phyloP scores from a whole-genome alignment of 2,113 vertebrate genomes.

The Heterotis niloticus region DNA sequence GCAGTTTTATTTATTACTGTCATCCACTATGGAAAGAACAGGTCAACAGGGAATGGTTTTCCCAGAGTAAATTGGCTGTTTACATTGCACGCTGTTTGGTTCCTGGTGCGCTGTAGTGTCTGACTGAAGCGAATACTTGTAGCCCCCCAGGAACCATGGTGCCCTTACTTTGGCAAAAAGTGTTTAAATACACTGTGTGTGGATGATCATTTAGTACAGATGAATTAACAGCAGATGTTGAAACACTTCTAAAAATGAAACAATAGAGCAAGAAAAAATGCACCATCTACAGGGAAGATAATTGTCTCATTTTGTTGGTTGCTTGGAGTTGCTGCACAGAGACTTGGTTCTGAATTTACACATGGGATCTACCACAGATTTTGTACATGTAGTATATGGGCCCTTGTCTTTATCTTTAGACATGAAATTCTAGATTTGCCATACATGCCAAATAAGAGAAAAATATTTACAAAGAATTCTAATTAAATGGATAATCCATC shows the following conservation, averaged over 20 bases:
- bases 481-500: no score
- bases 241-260: not conserved
- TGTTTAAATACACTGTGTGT: no score
- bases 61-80: not conserved
- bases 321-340: not conserved
- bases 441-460: no score
- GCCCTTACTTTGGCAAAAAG: no score
- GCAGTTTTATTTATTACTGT: conserved; percentile 15
- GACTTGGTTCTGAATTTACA: no score
- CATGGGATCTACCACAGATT: no score
- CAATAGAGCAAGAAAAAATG: no score
- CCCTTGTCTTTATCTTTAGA: no score
- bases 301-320: not conserved
- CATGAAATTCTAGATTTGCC: no score
- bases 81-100: not conserved
- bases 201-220: conserved; percentile 1
- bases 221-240: conserved; percentile 4
- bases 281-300: no score
- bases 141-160: not conserved
- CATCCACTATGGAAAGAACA: conserved; percentile 9
- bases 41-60: not conserved
- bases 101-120: not conserved
- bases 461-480: no score
- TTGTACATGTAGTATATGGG: no score
- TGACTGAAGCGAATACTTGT: not conserved